Evolutionary conservation across 2,797 vertebrate genomes (phyloP).

Genomic region (Microctenopoma stevenorrisi): DNA sequence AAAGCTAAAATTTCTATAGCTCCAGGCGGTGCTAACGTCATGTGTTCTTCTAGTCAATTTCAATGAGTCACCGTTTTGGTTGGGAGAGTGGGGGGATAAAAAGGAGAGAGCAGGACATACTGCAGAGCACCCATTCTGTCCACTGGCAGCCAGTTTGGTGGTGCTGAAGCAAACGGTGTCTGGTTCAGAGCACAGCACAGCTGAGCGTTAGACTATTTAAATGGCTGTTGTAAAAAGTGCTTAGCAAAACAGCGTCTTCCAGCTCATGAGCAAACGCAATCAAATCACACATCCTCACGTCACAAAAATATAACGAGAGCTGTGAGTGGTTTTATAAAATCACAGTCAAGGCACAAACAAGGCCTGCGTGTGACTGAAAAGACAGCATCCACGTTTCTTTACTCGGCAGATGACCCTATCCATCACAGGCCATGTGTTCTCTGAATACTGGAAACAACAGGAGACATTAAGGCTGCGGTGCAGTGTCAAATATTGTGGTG

Average conservation of each 20-base stretch:
- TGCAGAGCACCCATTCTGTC: constrained; percentile 52
- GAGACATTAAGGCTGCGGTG: constrained; percentile 14
- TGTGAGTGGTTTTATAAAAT: not conserved
- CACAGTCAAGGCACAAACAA: not conserved
- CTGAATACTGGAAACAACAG: constrained; percentile 3
- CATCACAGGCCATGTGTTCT: constrained; percentile 14
- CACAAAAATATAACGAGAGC: not conserved
- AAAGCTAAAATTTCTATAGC: constrained; percentile 43
- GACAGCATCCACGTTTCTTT: constrained; percentile 15
- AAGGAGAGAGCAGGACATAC: constrained; percentile 53
- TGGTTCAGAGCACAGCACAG: constrained; percentile 42
- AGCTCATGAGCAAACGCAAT: constrained; percentile 13
- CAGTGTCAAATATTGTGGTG: constrained; percentile 24
- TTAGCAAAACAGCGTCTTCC: constrained; percentile 10
- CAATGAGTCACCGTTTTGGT: constrained; percentile 67
- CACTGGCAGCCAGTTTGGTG: constrained; percentile 32
- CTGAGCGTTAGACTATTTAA: constrained; percentile 26
- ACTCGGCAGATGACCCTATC: constrained; percentile 13
- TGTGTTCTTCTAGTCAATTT: constrained; percentile 63
- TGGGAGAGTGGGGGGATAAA: constrained; percentile 3
- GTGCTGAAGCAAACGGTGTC: constrained; percentile 65
- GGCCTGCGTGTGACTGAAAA: constrained; percentile 3
- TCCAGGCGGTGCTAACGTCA: constrained; percentile 36
- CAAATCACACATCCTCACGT: not conserved
- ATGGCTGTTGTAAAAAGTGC: constrained; percentile 23